These are phyloP conservation scores for Tinea semifulvella DNA, from an alignment of 2,888 invertebrate species.

Conservation along the genomic window DNA sequence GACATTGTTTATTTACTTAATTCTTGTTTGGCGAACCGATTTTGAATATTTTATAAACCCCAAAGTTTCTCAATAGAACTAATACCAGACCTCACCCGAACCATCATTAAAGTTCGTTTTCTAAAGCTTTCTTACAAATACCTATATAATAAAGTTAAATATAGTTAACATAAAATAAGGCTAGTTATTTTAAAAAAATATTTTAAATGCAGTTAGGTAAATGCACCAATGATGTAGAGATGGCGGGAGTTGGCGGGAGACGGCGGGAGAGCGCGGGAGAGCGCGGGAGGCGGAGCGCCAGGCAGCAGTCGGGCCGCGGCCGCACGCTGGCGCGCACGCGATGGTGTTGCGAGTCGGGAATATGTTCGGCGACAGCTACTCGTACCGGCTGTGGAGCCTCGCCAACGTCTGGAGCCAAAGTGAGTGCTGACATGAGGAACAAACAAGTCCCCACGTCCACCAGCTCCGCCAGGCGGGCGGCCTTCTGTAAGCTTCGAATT, in stretches of 20 bases:
- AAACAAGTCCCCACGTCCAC: conserved; percentile 63
- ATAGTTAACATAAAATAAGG: no score
- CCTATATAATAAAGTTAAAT: no score
- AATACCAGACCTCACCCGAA: no score
- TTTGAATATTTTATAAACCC: no score
- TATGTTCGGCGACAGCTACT: conserved; percentile 80
- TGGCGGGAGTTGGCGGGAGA: conserved; percentile 25
- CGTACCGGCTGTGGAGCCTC: conserved; percentile 79
- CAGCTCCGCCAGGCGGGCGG: conserved; percentile 64
- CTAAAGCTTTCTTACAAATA: no score
- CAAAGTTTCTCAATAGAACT: no score
- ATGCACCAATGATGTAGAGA: conserved; percentile 19
- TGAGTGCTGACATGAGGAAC: conserved; percentile 71
- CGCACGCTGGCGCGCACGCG: conserved; percentile 68
- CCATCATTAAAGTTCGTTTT: no score
- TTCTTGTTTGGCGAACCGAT: no score
- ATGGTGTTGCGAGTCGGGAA: conserved; percentile 84
- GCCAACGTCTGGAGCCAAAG: conserved; percentile 81
- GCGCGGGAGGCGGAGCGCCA: conserved; percentile 31
- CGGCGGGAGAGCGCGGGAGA: conserved; percentile 27
- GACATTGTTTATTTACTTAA: no score
- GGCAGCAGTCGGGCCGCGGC: conserved; percentile 33
- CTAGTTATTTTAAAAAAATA: no score
- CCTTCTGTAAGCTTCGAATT: conserved; percentile 63
- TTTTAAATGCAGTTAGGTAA: no score